These are phyloP conservation scores for Poeciliopsis retropinna DNA, from an alignment of 2,113 vertebrate genomes.

Conservation along the genomic window DNA sequence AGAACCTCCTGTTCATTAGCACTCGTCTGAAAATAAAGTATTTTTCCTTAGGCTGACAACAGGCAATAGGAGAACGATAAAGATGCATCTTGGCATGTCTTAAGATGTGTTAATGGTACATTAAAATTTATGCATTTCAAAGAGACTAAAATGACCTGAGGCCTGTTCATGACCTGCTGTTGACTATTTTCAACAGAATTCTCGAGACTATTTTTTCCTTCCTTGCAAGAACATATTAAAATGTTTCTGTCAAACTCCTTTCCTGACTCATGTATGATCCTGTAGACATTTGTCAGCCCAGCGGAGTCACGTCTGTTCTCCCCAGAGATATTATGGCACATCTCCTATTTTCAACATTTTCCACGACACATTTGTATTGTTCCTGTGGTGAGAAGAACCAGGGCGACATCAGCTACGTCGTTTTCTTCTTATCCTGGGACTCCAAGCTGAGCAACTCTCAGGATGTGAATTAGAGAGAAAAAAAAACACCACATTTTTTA, in stretches of 20 bases:
- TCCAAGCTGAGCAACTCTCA: constrained; percentile 17
- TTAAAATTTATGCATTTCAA: constrained; percentile 28
- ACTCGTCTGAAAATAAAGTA: neutral
- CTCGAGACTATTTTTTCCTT: neutral
- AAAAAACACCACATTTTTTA: neutral
- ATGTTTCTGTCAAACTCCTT: constrained; percentile 5
- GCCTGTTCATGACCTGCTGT: constrained; percentile 15
- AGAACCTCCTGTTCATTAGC: neutral
- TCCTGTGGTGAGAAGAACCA: constrained; percentile 25
- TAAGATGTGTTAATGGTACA: constrained; percentile 28
- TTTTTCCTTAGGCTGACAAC: neutral
- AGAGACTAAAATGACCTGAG: neutral
- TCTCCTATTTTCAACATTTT: constrained; percentile 8
- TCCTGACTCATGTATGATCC: neutral
- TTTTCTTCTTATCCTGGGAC: constrained; percentile 33
- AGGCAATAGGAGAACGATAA: neutral
- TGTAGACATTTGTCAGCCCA: constrained; percentile 1
- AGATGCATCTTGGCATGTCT: constrained; percentile 20
- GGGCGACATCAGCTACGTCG: constrained; percentile 21
- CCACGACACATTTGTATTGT: constrained; percentile 17
- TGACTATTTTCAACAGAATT: constrained; percentile 13
- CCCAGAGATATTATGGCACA: neutral
- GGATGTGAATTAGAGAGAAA: neutral
- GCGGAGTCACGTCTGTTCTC: neutral
- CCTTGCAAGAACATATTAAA: neutral